Percentiles rank a stretch among this genome's conserved stretches.
Conservation (phyloP, 2,797 vertebrate genomes). For the Xerus rutilus region DNA sequence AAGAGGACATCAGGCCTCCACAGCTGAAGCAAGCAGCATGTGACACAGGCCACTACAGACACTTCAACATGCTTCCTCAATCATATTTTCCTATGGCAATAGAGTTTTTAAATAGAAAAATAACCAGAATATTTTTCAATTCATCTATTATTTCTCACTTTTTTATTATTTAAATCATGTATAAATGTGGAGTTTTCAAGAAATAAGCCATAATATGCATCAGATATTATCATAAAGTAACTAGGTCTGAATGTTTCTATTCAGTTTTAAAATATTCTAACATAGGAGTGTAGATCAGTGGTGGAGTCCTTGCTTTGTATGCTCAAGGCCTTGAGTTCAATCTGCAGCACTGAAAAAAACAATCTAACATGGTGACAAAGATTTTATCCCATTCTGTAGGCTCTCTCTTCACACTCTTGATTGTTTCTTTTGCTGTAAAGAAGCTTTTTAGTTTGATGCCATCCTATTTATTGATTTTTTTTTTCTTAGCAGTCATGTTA, state of each 20-base stretch:
- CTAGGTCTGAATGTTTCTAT: not conserved
- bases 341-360: no score
- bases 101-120: slow-evolving; percentile 25
- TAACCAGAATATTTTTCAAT: not conserved
- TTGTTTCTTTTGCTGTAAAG: no score
- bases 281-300: no score
- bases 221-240: not conserved
- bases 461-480: no score
- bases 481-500: no score
- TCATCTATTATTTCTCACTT: not conserved
- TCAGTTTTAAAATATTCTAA: not conserved
- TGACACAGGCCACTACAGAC: not conserved
- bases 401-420: no score
- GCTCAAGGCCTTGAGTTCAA: no score
- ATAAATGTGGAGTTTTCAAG: not conserved
- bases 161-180: not conserved
- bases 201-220: not conserved
- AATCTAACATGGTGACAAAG: no score
- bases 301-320: no score
- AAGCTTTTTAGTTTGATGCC: no score
- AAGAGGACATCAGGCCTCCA: not conserved
- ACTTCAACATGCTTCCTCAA: not conserved
- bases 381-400: no score
- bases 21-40: not conserved
- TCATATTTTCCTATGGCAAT: not conserved